These are phyloP conservation scores for Drosophila kambysellisi DNA, from an alignment of 2,888 invertebrate genomes.

Conservation along the genomic window DNA sequence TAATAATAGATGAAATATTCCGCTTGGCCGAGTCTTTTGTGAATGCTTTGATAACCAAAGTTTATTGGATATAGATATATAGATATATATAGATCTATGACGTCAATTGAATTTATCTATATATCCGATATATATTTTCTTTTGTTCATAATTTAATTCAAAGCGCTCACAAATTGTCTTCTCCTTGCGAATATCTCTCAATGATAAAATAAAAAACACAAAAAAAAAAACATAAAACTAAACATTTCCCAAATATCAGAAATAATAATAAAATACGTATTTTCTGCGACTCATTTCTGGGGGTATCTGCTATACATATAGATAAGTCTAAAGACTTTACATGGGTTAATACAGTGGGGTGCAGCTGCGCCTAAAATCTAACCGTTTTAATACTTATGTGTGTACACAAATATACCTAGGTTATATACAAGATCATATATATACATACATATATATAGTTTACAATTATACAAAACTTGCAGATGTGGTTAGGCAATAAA, in stretches of 20 bases:
- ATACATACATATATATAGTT: neutral
- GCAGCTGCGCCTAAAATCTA: constrained; percentile 35
- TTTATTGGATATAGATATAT: neutral
- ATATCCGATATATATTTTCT: neutral
- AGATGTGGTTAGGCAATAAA: constrained; percentile 58
- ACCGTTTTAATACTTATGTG: constrained; percentile 34
- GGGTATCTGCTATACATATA: neutral
- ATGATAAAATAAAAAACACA: neutral
- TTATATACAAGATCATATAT: constrained; percentile 52
- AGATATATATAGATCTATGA: neutral
- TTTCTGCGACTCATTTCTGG: neutral
- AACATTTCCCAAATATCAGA: constrained; percentile 14
- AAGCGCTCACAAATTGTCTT: neutral
- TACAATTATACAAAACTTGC: constrained; percentile 24
- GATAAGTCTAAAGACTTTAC: constrained; percentile 17
- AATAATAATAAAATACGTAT: neutral
- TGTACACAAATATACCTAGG: constrained; percentile 59
- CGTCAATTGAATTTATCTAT: neutral
- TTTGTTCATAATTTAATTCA: neutral
- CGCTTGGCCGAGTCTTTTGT: neutral
- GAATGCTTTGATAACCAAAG: neutral
- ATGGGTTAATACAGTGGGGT: constrained; percentile 31
- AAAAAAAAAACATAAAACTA: neutral
- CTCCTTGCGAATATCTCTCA: neutral
- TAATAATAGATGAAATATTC: constrained; percentile 1